These are phyloP conservation scores for Drosophila pallidifrons DNA, from an alignment of 1,140 invertebrate species.

Conservation along the genomic window DNA sequence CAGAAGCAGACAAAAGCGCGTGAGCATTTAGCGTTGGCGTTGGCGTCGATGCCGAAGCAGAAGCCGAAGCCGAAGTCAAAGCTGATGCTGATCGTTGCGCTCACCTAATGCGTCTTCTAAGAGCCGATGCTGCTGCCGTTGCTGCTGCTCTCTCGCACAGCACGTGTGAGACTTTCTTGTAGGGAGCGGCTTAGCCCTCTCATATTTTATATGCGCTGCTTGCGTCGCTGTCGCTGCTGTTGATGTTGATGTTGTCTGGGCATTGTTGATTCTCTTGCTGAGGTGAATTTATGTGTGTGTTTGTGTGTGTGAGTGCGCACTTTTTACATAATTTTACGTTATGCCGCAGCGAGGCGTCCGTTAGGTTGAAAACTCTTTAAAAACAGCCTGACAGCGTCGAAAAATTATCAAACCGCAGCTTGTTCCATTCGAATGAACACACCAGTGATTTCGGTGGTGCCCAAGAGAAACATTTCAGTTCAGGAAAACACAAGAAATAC, in stretches of 20 bases:
- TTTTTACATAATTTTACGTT: slow-evolving; percentile 83
- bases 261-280: slow-evolving; percentile 36
- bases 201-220: slow-evolving; percentile 44
- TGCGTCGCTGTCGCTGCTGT: slow-evolving; percentile 43
- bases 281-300: slow-evolving; percentile 17
- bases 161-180: slow-evolving; percentile 52
- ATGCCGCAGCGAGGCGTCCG: slow-evolving; percentile 73
- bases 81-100: slow-evolving; percentile 25
- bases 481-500: slow-evolving; percentile 43
- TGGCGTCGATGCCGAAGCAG: slow-evolving; percentile 34
- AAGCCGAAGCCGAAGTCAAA: slow-evolving; percentile 22
- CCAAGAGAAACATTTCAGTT: slow-evolving; percentile 68
- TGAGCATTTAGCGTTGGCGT: slow-evolving; percentile 60
- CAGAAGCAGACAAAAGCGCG: slow-evolving; percentile 69
- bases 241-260: slow-evolving; percentile 12
- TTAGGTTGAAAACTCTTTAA: slow-evolving; percentile 85
- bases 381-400: slow-evolving; percentile 84
- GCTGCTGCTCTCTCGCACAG: slow-evolving; percentile 19
- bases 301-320: slow-evolving; percentile 62
- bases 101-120: slow-evolving; percentile 34
- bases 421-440: slow-evolving; percentile 85
- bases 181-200: slow-evolving; percentile 56
- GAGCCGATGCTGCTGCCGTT: slow-evolving; percentile 16
- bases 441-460: slow-evolving; percentile 84
- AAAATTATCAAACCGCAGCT: slow-evolving; percentile 85